Base-by-base conservation (phyloP, 92 coral and sea anemone genomes). In the Umimayanthus chanpuru region DNA sequence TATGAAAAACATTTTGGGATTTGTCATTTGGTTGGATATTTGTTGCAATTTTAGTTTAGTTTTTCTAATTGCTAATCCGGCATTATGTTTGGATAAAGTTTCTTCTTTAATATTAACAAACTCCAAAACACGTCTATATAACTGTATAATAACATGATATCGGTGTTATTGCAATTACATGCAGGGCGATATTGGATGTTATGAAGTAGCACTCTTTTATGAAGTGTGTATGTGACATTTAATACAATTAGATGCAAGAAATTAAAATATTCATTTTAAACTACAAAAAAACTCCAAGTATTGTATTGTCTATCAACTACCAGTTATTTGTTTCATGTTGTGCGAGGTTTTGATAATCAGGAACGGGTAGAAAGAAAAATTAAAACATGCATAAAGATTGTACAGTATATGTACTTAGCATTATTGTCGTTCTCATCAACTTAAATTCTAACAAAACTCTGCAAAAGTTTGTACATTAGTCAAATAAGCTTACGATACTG, bases 201-300 rank as follows among this genome's bases (percentile, higher is more conserved):
- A 91, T 89, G 86, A 91, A 85, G 87, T 88, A 32, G 25, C 5
- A 66, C 32, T 41, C 77, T 68, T 85, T 85, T 80, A 79, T 89
- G 80, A 89, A 71, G 89, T 79, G 71, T 29, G 23, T 29, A 83
- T 67, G 4, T 41, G 47, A 68, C 39, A 28, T 83, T 36, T 36
- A 75, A 71, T 47, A 44, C 84, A 80, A 80, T 56, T 80, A 7
- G 25, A 53, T 23, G 23, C n/a, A 66, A 66, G 49, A 61, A 44
- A 81, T 39, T 32, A 58, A 11, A 49, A 44, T 81, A 20, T 81
- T 49, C 18, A 20, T 67, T 44, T n/a, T 39, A 38, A 32, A 61
- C 30, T 49, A 78, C 82, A 81, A 41, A 32, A n/a, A 21, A 23
- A 6, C 26, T 61, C 26, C 68, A 61, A 9, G 68, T 61, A 23